A percentile compares a stretch with the other conserved stretches of the same genome.
Conservation (phyloP, 2,113 vertebrate genomes). For the Empidonax traillii region DNA sequence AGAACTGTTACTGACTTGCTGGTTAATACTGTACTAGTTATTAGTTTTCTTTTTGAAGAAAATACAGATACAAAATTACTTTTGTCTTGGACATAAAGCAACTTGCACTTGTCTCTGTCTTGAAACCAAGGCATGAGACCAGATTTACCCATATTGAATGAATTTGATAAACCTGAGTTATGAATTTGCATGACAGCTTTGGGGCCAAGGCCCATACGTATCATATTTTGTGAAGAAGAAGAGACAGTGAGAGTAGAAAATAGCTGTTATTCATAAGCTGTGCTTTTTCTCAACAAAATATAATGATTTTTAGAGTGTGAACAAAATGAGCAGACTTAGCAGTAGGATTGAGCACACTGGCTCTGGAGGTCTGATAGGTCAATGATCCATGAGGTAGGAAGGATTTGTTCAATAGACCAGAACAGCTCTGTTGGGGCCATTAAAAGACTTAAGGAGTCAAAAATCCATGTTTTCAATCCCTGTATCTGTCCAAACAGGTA, state of each 20-base stretch:
- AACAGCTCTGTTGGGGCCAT: background rate
- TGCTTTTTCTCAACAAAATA: background rate
- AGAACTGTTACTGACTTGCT: background rate
- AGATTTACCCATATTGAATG: background rate
- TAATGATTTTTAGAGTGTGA: background rate
- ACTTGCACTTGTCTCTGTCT: background rate
- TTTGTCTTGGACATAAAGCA: background rate
- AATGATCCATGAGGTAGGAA: background rate
- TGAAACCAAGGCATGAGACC: background rate
- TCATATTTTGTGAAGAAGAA: background rate
- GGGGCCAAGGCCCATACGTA: background rate
- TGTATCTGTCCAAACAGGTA: background rate
- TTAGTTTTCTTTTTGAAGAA: background rate
- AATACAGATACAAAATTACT: background rate
- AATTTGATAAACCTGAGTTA: background rate
- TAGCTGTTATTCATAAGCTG: background rate
- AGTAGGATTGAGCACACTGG: background rate
- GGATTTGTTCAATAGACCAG: conserved; percentile 5
- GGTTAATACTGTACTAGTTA: background rate
- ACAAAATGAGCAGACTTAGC: background rate
- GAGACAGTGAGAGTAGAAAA: background rate
- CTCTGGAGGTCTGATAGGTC: background rate
- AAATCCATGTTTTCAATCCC: conserved; percentile 31
- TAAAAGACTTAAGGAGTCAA: background rate
- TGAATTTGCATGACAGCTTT: background rate